Evolutionary conservation across 1,140 invertebrate species (phyloP), one percentile per base, ranked within the genome.

Genomic region (Campoletis sonorensis): DNA sequence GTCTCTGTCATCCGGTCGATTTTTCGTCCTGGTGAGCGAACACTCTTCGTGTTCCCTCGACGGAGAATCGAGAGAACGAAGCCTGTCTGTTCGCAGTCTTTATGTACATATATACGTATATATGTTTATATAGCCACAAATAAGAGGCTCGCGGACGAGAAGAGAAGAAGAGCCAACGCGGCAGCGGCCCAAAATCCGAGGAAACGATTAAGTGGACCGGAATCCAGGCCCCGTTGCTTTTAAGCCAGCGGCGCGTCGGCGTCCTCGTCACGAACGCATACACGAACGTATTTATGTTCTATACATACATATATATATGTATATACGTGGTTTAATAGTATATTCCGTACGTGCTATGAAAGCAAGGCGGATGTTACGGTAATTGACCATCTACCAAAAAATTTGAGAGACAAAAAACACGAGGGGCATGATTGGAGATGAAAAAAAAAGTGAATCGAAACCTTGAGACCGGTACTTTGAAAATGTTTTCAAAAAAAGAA

Each of bases 171-270:
- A 79, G 30, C 40, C 30, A 68, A 64, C 61, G 61, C 67, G 45
- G 58, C 54, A 68, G 40, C 64, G 68, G 68, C 79, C 72, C 61
- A 67, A 82, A 84, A 85, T 87, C 86, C 84, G 77, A 84, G 80
- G 85, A 86, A 88, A 86, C 86, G 87, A 87, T 88, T 87, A 86
- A 87, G 81, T 84, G 86, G 87, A 87, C 87, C 87, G 87, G 87
- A 88, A 88, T 88, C 80, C 85, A 86, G 78, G 84, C 86, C 86
- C 86, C 87, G 87, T 87, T 88, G 87, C 85, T 87, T 86, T 81
- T 73, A 83, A 82, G 83, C 73, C 79, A 80, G 77, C 75, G 54
- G 64, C 73, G 21, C 49, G 73, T 61, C 73, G 26, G 73, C 73
- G 73, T 77, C 30, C 54, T 77, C 73, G 37, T 54, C 54, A 30